Base-by-base conservation (phyloP, 2,888 invertebrate species). In the Scaptomyza caliginosa region DNA sequence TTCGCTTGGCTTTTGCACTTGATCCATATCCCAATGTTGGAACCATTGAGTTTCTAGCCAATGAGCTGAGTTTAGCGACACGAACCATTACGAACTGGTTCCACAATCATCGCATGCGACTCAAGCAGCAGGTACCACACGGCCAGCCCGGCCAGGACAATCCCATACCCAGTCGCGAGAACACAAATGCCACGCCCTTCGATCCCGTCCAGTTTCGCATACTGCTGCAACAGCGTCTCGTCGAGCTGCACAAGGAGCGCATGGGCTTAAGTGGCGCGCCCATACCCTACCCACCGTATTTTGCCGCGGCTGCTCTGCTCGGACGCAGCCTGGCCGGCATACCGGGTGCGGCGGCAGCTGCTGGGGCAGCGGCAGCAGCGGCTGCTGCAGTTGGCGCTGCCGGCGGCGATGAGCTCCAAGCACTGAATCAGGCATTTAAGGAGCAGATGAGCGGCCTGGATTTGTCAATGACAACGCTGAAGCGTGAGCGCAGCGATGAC, bases 71-170 rank as follows among this genome's bases (percentile, higher is more conserved):
- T 7, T 93, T 99, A 36, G 97, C 98, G 5, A 96, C 98, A 49
- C 94, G 99, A 78, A 99, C 99, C 54, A 99, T 99, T 87, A 98
- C 98, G 66, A 99, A 99, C 92, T 99, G 99, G 99, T 99, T 99
- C 93, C 99, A 99, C 93, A 99, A 99, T 91, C 99, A 99, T 91
- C 95, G 99, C 84, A 99, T 99, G 98, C 94, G 99, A 69, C 94
- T 98, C 89, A 99, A 99, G 92, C 97, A 97, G 90, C 96, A 96
- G 89, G 94, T 95, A 51, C 96, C 96, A 1, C 96, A 96, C 86
- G 95, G 95, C 0, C 92, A 93, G 78, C 93, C 94, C 21, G 94
- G 94, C 0, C 95, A 95, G 49, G 89, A 89, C 26, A 89, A 89
- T 59, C 94, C 95, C 58, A 95, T 95, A 8, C 95, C 96, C 2